Evolutionary conservation across 2,888 invertebrate species (phyloP).

Genomic region (Bellardia pandia): DNA sequence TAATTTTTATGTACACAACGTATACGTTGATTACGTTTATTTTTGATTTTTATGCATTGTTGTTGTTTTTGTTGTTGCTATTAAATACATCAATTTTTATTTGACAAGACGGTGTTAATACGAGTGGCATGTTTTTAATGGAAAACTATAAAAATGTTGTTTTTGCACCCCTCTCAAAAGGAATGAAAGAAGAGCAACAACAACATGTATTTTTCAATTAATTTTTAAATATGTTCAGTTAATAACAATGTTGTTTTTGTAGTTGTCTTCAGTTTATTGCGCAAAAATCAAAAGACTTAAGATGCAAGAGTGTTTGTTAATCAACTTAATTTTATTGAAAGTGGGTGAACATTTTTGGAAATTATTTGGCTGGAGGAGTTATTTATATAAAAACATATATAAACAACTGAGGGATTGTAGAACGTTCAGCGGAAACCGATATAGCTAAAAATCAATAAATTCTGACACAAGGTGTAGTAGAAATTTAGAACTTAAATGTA

Average conservation of each 20-base stretch:
- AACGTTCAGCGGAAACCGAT: too few relatives aligned
- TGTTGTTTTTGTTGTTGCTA: slow-evolving; percentile 30
- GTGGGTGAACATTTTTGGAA: slow-evolving; percentile 24
- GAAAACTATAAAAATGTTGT: slow-evolving; percentile 54
- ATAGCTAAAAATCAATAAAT: too few relatives aligned
- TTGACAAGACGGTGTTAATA: slow-evolving; percentile 69
- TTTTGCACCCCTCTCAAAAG: neutral
- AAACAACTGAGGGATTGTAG: too few relatives aligned
- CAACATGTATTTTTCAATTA: slow-evolving; percentile 53
- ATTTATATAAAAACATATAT: too few relatives aligned
- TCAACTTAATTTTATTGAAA: slow-evolving; percentile 9
- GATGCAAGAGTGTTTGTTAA: slow-evolving; percentile 9
- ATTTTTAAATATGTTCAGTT: slow-evolving; percentile 53
- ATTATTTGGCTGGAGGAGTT: neutral
- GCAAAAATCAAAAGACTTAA: slow-evolving; percentile 44
- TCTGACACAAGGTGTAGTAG: too few relatives aligned
- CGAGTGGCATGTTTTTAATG: slow-evolving; percentile 61
- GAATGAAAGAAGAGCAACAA: slow-evolving; percentile 32
- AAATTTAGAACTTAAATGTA: too few relatives aligned
- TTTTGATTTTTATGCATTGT: slow-evolving; percentile 29
- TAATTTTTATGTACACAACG: slow-evolving; percentile 39
- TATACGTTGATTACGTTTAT: neutral
- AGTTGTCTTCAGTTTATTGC: slow-evolving; percentile 26
- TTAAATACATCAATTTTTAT: slow-evolving; percentile 70
- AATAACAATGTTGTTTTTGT: slow-evolving; percentile 33